A percentile compares a stretch with the other conserved stretches of the same genome.
These are phyloP conservation scores for Charaxes varanes DNA, from an alignment of 1,140 invertebrate genomes.

Conservation along the genomic window DNA sequence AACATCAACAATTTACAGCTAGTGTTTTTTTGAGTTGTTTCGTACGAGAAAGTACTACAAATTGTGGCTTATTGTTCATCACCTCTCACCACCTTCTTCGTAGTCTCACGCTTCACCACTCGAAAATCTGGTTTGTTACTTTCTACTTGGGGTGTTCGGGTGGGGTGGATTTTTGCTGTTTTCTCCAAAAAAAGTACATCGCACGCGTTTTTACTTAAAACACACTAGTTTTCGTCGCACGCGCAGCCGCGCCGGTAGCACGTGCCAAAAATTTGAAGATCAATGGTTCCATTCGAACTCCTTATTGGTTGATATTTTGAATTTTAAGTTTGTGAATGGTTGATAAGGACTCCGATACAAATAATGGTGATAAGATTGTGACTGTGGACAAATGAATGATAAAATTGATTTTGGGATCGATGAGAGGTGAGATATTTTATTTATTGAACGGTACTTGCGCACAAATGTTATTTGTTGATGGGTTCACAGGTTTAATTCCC, in stretches of 20 bases:
- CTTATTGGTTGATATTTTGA: not conserved
- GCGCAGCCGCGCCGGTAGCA: conserved; percentile 49
- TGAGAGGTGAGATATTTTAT: conserved; percentile 14
- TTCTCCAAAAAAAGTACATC: conserved; percentile 60
- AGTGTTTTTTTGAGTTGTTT: too few relatives aligned
- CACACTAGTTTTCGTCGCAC: conserved; percentile 53
- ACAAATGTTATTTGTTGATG: not conserved
- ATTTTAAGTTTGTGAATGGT: not conserved
- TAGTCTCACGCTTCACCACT: too few relatives aligned
- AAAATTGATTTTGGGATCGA: conserved; percentile 14
- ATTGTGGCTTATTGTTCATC: too few relatives aligned
- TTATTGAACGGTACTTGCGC: conserved; percentile 10
- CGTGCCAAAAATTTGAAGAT: conserved; percentile 26
- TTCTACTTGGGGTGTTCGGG: conserved; percentile 44
- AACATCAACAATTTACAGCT: too few relatives aligned
- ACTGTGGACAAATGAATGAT: conserved; percentile 18
- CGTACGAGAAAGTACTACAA: too few relatives aligned
- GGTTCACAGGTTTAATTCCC: too few relatives aligned
- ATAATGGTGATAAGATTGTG: conserved; percentile 41
- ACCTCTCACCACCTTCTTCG: too few relatives aligned
- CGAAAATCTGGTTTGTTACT: too few relatives aligned
- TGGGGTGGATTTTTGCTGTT: conserved; percentile 65
- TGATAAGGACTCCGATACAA: not conserved
- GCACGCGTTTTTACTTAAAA: conserved; percentile 66
- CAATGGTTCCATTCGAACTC: too few relatives aligned